Evolutionary conservation across 2,113 vertebrate species (phyloP).

Genomic region (Notarius quadriscutis): DNA sequence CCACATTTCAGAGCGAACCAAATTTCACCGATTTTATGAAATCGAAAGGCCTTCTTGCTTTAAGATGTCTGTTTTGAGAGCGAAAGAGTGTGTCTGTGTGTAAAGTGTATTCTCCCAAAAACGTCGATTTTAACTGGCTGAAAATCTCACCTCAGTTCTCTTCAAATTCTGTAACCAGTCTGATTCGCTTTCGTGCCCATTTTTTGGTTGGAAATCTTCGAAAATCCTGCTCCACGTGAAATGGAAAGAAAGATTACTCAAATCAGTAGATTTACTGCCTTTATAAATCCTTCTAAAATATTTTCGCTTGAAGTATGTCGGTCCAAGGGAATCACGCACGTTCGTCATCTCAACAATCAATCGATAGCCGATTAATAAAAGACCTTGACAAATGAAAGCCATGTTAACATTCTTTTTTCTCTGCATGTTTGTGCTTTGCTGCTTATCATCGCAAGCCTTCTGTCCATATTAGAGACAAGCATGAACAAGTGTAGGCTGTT

Average conservation of each 20-base stretch:
- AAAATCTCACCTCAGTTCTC: not conserved
- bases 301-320: not conserved
- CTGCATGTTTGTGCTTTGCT: not conserved
- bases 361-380: not conserved
- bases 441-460: slow-evolving; percentile 2
- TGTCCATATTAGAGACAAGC: not conserved
- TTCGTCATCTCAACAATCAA: not conserved
- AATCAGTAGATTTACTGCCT: not conserved
- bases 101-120: not conserved
- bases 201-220: not conserved
- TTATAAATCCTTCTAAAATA: not conserved
- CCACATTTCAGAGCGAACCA: no score
- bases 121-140: not conserved
- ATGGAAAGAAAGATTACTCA: not conserved
- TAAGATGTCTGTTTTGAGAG: no score
- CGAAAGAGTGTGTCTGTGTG: not conserved
- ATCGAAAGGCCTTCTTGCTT: no score
- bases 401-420: not conserved
- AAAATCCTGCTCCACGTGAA: not conserved
- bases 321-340: not conserved
- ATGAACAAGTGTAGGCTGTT: not conserved
- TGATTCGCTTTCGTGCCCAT: not conserved
- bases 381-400: not conserved
- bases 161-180: not conserved
- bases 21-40: no score